These are phyloP conservation scores for Batillaria attramentaria DNA, from an alignment of 1,140 invertebrate species.

Conservation along the genomic window DNA sequence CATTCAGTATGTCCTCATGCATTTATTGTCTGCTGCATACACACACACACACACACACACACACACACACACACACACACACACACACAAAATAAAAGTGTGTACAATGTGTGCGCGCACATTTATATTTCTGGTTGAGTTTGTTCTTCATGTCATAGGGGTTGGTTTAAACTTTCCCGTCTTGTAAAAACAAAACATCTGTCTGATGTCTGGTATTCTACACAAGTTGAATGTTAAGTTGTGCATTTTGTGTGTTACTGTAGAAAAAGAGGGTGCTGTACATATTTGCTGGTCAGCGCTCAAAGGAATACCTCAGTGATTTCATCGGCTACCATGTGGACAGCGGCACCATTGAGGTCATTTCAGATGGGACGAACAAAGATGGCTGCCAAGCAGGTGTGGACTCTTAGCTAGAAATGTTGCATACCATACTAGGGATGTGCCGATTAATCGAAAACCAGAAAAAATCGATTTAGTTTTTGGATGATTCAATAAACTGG, in stretches of 20 bases:
- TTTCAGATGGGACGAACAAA: constrained; percentile 74
- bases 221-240: too few species aligned
- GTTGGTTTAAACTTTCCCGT: constrained; percentile 13
- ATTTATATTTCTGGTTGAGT: neutral
- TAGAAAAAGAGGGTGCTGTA: constrained; percentile 85
- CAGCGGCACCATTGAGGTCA: constrained; percentile 74
- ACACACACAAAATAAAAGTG: constrained; percentile 4
- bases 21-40: too few species aligned
- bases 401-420: neutral
- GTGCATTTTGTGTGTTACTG: constrained; percentile 57
- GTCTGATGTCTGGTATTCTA: too few species aligned
- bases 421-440: too few species aligned
- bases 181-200: constrained; percentile 12
- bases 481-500: too few species aligned
- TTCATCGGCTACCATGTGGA: constrained; percentile 90
- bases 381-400: constrained; percentile 59
- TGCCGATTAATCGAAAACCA: too few species aligned
- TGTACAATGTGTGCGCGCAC: neutral
- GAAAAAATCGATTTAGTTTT: too few species aligned
- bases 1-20: constrained; percentile 84
- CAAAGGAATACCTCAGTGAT: constrained; percentile 90
- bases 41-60: neutral
- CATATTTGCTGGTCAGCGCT: constrained; percentile 90
- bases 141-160: neutral
- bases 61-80: neutral